Evolutionary conservation across 2,797 vertebrate species (phyloP).

Genomic region (Enteromius treurensis): DNA sequence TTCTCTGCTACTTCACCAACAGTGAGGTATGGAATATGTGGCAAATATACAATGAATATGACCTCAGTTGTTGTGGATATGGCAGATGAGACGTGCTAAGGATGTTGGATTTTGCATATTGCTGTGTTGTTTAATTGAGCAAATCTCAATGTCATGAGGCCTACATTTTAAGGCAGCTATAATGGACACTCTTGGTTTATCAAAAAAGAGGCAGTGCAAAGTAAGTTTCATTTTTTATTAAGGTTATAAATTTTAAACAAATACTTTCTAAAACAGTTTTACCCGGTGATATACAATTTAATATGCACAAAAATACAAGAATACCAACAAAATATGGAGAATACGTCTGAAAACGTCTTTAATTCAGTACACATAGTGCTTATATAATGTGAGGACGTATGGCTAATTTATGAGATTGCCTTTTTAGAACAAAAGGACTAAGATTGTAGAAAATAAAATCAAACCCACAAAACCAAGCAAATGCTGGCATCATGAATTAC

Average conservation of each 20-base stretch:
- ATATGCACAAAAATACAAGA: conserved; percentile 90
- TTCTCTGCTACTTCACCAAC: neutral
- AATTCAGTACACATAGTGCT: conserved; percentile 87
- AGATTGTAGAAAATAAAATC: conserved; percentile 71
- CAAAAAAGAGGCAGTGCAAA: conserved; percentile 39
- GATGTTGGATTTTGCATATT: neutral
- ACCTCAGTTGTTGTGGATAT: neutral
- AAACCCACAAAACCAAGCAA: conserved; percentile 80
- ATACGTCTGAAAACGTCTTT: conserved; percentile 85
- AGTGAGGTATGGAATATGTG: neutral
- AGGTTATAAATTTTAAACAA: conserved; percentile 94
- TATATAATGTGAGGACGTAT: conserved; percentile 80
- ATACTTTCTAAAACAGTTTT: conserved; percentile 90
- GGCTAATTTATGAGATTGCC: conserved; percentile 80
- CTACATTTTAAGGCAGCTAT: neutral
- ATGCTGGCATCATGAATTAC: conserved; percentile 80
- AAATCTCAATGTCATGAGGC: neutral
- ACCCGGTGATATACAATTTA: conserved; percentile 93
- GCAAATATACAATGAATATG: neutral
- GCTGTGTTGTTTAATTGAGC: neutral
- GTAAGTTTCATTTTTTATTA: conserved; percentile 83
- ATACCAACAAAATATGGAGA: conserved; percentile 83
- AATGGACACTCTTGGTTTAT: neutral
- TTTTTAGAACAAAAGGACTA: conserved; percentile 97
- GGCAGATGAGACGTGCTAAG: neutral